Percentiles rank a stretch among this genome's conserved stretches.
Conservation (phyloP, 2,797 vertebrate species). For the Acomys russatus region DNA sequence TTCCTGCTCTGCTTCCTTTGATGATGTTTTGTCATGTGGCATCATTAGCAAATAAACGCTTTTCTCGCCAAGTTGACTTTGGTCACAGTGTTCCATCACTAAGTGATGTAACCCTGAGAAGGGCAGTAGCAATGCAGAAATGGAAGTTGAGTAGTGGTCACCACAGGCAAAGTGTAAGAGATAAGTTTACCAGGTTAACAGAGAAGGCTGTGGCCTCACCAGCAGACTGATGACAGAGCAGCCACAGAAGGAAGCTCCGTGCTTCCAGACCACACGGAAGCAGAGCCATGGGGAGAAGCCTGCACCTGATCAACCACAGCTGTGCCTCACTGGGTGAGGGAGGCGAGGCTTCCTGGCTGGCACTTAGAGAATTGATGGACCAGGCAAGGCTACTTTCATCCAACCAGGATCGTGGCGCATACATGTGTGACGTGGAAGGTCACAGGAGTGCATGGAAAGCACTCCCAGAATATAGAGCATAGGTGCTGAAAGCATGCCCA, state of each 20-base stretch:
- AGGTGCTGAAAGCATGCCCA: not conserved
- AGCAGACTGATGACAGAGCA: not conserved
- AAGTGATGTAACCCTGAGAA: not conserved
- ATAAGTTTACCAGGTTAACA: not conserved
- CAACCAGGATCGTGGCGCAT: not conserved
- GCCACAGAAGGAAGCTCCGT: not conserved
- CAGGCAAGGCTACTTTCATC: not conserved
- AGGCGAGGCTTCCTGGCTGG: too few relatives aligned
- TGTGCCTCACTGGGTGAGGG: fast-evolving
- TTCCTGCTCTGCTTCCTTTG: not conserved
- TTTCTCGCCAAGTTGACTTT: not conserved
- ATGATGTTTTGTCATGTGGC: not conserved
- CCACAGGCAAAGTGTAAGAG: not conserved
- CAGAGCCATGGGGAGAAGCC: fast-evolving
- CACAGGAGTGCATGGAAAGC: not conserved
- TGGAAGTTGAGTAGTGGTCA: not conserved
- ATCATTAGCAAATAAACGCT: not conserved
- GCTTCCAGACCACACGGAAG: not conserved
- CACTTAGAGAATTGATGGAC: not conserved
- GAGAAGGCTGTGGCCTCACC: not conserved
- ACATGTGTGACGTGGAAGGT: not conserved
- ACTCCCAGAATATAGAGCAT: too few relatives aligned
- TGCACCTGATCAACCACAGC: too few relatives aligned
- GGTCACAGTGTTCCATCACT: not conserved
- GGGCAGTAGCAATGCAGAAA: not conserved